Conservation (phyloP, 2,113 vertebrate genomes). For the Pelobates fuscus region DNA sequence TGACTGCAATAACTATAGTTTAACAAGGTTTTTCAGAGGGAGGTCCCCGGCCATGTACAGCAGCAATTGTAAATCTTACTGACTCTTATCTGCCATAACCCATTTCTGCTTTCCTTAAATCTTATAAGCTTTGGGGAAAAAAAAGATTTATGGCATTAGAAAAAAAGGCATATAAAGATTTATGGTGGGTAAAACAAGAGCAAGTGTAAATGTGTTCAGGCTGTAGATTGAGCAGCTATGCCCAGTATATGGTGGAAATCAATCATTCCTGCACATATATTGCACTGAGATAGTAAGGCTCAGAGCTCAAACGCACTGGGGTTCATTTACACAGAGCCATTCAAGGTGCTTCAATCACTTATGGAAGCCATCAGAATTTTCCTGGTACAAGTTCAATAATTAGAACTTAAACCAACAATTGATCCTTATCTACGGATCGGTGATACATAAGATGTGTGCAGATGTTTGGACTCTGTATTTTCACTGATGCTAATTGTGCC, state of each 20-base stretch:
- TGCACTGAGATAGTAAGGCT: too few species aligned
- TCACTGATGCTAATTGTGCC: too few species aligned
- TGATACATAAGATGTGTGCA: too few species aligned
- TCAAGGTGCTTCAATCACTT: too few species aligned
- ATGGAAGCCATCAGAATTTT: too few species aligned
- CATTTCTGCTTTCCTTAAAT: conserved; percentile 16
- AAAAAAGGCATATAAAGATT: neutral
- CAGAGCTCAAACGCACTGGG: too few species aligned
- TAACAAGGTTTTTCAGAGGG: conserved; percentile 22
- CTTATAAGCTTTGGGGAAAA: conserved; percentile 6
- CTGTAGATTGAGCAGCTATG: neutral
- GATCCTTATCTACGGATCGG: too few species aligned
- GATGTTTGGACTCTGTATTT: too few species aligned
- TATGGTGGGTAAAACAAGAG: conserved; percentile 18
- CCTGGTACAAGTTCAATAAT: too few species aligned
- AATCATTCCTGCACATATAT: conserved; percentile 8
- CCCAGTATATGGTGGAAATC: conserved; percentile 16
- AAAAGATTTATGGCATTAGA: conserved; percentile 12
- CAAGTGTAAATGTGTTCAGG: conserved; percentile 3
- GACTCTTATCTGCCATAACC: conserved; percentile 24
- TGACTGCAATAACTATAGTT: conserved; percentile 17
- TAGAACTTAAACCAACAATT: too few species aligned
- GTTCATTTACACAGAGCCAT: too few species aligned
- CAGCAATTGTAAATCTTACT: conserved; percentile 13
- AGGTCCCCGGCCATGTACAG: neutral